These are phyloP conservation scores for Poecilia picta DNA, from an alignment of 2,797 vertebrate genomes.

Conservation along the genomic window DNA sequence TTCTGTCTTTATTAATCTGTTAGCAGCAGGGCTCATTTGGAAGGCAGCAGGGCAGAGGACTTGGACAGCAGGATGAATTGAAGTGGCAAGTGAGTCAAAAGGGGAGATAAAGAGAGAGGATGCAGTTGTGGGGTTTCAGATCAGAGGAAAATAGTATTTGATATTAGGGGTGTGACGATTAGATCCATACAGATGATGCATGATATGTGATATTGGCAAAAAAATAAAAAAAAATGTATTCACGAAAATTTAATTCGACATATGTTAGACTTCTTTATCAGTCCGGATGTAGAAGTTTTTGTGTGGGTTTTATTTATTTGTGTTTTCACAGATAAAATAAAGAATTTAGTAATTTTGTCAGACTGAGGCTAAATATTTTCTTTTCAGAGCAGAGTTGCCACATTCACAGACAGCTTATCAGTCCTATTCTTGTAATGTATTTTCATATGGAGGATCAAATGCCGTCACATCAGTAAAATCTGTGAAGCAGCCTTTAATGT, in stretches of 20 bases:
- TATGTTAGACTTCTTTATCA: background rate
- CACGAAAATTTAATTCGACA: background rate
- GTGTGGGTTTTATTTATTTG: background rate
- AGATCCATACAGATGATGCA: background rate
- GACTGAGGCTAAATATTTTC: background rate
- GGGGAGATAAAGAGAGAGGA: background rate
- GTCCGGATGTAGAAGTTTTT: background rate
- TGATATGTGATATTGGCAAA: background rate
- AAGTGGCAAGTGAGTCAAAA: slow-evolving; percentile 9
- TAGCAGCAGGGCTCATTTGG: slow-evolving; percentile 32
- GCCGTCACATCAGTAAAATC: background rate
- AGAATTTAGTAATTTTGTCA: background rate
- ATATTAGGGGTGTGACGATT: background rate
- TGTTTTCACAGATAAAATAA: background rate
- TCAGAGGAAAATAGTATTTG: slow-evolving; percentile 5
- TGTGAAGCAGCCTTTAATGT: background rate
- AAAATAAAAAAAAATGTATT: background rate
- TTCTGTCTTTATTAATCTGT: slow-evolving; percentile 25
- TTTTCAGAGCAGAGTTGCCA: background rate
- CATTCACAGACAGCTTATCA: background rate
- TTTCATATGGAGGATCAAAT: background rate
- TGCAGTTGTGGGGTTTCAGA: slow-evolving; percentile 1
- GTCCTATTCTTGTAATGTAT: background rate
- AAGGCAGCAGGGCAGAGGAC: slow-evolving; percentile 51
- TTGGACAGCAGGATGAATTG: slow-evolving; percentile 36